phyloP scores from a whole-genome alignment of 2,113 vertebrate species.

The Hippocampus mohnikei region DNA sequence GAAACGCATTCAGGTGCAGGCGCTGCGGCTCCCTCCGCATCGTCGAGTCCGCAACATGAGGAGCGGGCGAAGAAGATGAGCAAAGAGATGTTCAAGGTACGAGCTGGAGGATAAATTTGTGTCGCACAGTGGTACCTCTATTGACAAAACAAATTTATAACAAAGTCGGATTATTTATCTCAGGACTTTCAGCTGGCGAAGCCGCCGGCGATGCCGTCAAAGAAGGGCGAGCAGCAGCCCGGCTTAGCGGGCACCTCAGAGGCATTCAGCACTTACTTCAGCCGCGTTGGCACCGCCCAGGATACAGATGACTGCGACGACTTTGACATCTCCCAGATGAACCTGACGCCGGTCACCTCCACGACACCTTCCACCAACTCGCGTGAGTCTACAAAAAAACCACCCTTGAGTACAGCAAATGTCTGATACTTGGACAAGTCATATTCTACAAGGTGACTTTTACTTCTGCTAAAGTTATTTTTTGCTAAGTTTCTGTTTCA shows the following conservation, averaged over 20 bases:
- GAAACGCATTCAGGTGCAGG: slow-evolving; percentile 78
- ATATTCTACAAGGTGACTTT: too few species aligned
- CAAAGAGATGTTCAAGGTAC: slow-evolving; percentile 91
- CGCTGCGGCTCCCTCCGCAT: slow-evolving; percentile 78
- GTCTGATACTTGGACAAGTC: neutral
- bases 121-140: neutral
- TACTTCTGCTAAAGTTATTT: too few species aligned
- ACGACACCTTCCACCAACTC: slow-evolving; percentile 97
- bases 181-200: slow-evolving; percentile 97
- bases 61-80: slow-evolving; percentile 85
- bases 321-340: slow-evolving; percentile 98
- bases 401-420: neutral
- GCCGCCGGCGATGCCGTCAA: slow-evolving; percentile 86
- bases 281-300: slow-evolving; percentile 92
- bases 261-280: slow-evolving; percentile 97
- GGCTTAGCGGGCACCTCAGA: slow-evolving; percentile 90
- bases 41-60: slow-evolving; percentile 85
- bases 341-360: slow-evolving; percentile 97
- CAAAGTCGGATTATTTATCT: neutral
- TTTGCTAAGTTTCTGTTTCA: too few species aligned
- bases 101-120: neutral
- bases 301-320: slow-evolving; percentile 97
- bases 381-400: slow-evolving; percentile 73
- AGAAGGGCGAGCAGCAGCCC: slow-evolving; percentile 87
- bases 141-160: too few species aligned